Conservation (phyloP, 2,888 invertebrate species). For the Bellardia bayeri region DNA sequence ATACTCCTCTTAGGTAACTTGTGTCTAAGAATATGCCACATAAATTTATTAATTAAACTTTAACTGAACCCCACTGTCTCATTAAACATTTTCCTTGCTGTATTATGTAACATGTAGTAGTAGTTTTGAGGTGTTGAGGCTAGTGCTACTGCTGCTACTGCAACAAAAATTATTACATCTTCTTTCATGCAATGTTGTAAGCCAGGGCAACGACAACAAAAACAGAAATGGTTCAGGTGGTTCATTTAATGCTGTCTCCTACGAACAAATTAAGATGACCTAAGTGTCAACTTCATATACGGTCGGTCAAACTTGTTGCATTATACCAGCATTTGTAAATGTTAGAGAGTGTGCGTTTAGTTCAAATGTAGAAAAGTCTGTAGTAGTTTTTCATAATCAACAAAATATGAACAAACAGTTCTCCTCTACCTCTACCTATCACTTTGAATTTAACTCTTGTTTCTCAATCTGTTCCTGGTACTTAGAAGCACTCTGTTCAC, state of each 20-base stretch:
- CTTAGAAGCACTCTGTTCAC: slow-evolving; percentile 38
- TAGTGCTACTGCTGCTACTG: not conserved
- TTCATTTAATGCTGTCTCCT: slow-evolving; percentile 59
- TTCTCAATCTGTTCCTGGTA: slow-evolving; percentile 15
- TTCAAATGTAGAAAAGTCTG: slow-evolving; percentile 1
- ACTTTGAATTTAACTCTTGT: not conserved
- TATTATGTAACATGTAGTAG: slow-evolving; percentile 18
- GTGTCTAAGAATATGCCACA: no score
- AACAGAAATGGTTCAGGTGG: slow-evolving; percentile 50
- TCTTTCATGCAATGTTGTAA: not conserved
- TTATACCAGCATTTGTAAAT: slow-evolving; percentile 3
- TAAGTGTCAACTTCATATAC: slow-evolving; percentile 68
- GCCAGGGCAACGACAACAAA: not conserved
- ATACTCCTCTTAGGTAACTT: no score
- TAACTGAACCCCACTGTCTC: slow-evolving; percentile 51
- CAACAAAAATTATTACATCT: slow-evolving; percentile 6
- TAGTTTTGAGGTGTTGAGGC: not conserved
- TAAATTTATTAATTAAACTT: not conserved
- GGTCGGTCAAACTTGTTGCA: slow-evolving; percentile 65
- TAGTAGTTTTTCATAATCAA: slow-evolving; percentile 45
- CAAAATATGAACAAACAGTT: slow-evolving; percentile 14
- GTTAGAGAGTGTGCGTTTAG: not conserved
- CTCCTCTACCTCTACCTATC: not conserved
- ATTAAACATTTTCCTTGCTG: slow-evolving; percentile 31
- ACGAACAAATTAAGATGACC: slow-evolving; percentile 72